These are phyloP conservation scores for Pachliopta kotzebuea DNA, from an alignment of 2,888 invertebrate species.

Conservation along the genomic window DNA sequence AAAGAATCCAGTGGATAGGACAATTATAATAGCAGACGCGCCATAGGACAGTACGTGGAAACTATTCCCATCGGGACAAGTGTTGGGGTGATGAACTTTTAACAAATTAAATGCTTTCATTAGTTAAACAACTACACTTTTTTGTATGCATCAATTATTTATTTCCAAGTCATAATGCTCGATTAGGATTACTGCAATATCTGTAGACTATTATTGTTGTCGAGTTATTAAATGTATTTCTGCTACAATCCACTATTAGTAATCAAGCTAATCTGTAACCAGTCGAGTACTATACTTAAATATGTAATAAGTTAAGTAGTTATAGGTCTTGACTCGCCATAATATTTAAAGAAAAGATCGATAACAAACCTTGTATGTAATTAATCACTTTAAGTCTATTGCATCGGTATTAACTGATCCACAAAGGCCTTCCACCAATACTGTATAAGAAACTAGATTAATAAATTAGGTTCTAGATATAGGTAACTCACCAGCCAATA, in stretches of 20 bases:
- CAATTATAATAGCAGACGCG: neutral
- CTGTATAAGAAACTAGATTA: no score
- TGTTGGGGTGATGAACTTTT: neutral
- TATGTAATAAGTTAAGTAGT: no score
- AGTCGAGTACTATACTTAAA: no score
- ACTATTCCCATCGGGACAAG: neutral
- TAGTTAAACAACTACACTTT: neutral
- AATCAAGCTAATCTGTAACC: no score
- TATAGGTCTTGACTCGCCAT: no score
- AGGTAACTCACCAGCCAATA: slow-evolving; percentile 64
- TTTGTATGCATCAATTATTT: neutral
- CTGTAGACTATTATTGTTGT: no score
- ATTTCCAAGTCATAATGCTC: neutral
- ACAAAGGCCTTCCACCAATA: no score
- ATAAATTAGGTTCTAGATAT: no score
- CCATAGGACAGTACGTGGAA: neutral
- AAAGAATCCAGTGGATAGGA: neutral
- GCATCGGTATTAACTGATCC: neutral
- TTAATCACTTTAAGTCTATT: neutral
- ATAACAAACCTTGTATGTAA: no score
- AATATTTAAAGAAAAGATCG: no score
- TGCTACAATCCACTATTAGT: no score
- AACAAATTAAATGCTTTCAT: neutral
- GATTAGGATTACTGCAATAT: neutral
- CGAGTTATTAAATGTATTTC: no score